Base-by-base conservation (phyloP, 2,797 vertebrate genomes). In the Liasis olivaceus region DNA sequence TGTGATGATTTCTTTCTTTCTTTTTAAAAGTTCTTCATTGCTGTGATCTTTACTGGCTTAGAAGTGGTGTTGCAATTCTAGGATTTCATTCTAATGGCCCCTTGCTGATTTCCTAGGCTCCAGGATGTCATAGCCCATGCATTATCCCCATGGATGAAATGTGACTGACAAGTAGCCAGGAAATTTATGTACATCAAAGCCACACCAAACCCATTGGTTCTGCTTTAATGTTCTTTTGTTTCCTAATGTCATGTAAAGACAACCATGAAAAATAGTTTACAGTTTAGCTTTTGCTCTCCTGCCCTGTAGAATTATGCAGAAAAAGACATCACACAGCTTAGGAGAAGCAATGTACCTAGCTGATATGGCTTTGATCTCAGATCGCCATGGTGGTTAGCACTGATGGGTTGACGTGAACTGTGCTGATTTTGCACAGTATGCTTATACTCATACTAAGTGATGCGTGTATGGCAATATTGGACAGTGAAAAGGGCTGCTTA, bases 91-190 rank as follows among this genome's bases (percentile, higher is more conserved):
- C 89, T 0, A 14, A 13, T 28, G 93, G 63, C 87, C 12, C 42
- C 60, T 54, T 17, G 51, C 89, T 94, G 94, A 20, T 31, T 93
- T 95, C n/a, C 86, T 13, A 63, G 63, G 3, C 92, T 88, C 92
- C 24, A 93, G 54, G 81, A 88, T 85, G 28, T 92, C 91, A 93
- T 28, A 17, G 47, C 36, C 5, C 1, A 26, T 86, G 58, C 59
- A 89, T 93, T 93, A 28, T 89, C 91, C 66, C 58, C 87, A 69
- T 3, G 20, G 81, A 93, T 90, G 8, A 89, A 54, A 77, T 87
- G 84, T 89, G 26, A 47, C 89, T 93, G 91, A 9, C 1, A 87
- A 87, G 92, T 85, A 64, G 54, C 84, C 47, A 92, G 87, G 86
- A 42, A 81, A 22, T 81, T 4, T 66, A 54, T 22, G 7, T 90